A percentile compares a stretch with the other conserved stretches of the same genome.
Conservation (phyloP, 2,797 vertebrate genomes). For the Urosaurus nigricauda region DNA sequence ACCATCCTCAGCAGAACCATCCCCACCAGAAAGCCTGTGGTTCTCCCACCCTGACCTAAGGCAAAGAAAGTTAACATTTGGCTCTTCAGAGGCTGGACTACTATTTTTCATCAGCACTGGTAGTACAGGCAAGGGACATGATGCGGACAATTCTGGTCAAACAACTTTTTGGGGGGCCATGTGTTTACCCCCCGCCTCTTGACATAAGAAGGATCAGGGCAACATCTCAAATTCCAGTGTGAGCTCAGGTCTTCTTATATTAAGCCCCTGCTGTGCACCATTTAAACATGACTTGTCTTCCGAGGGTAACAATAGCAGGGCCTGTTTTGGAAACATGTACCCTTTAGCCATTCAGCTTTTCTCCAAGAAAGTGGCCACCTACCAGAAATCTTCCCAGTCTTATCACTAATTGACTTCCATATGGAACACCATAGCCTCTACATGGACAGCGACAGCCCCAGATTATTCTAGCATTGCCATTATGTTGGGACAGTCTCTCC, state of each 20-base stretch:
- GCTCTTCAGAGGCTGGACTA: background rate
- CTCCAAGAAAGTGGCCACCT: background rate
- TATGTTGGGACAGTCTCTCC: slow-evolving; percentile 46
- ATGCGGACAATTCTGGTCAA: background rate
- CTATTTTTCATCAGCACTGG: background rate
- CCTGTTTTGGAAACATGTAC: background rate
- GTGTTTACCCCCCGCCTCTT: background rate
- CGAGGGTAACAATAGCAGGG: background rate
- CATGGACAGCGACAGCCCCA: background rate
- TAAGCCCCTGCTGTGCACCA: background rate
- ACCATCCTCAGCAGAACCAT: no score
- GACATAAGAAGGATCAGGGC: background rate
- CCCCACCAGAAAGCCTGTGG: no score
- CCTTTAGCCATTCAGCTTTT: background rate
- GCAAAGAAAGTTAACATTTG: no score
- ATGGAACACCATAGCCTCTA: background rate
- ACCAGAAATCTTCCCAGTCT: background rate
- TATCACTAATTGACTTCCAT: background rate
- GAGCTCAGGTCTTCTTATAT: no score
- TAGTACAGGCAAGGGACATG: no score
- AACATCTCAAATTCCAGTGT: background rate
- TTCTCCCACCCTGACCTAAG: no score
- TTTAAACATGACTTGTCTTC: background rate
- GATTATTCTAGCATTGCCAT: background rate
- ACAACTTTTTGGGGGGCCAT: background rate